A percentile compares a stretch with the other conserved stretches of the same genome.
These are phyloP conservation scores for Oxytorus armatus DNA, from an alignment of 2,888 invertebrate species.

Conservation along the genomic window DNA sequence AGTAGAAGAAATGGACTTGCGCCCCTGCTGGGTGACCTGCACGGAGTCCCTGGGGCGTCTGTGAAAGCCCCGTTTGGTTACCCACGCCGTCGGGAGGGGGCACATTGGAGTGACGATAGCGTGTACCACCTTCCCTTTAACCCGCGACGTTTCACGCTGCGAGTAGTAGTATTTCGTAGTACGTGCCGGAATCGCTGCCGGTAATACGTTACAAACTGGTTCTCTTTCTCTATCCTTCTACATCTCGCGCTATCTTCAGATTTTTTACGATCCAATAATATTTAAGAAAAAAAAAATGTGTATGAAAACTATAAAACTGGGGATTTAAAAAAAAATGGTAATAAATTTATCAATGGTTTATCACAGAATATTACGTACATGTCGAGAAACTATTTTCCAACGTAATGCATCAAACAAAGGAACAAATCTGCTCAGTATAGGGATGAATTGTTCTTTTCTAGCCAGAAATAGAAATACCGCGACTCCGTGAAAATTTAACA, in stretches of 20 bases:
- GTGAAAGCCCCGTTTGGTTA: conserved; percentile 56
- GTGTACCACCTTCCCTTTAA: conserved; percentile 64
- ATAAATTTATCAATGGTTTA: conserved; percentile 3
- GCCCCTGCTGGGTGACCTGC: conserved; percentile 71
- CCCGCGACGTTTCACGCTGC: conserved; percentile 72
- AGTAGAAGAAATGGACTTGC: conserved; percentile 75
- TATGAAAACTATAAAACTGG: neutral
- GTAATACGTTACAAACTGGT: conserved; percentile 39
- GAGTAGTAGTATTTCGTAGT: conserved; percentile 77
- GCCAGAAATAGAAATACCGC: neutral
- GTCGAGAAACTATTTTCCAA: conserved; percentile 7
- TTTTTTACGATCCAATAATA: conserved; percentile 16
- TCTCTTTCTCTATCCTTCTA: no score
- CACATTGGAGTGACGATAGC: conserved; percentile 56
- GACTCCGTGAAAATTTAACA: conserved; percentile 36
- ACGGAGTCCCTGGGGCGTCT: conserved; percentile 63
- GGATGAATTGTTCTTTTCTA: neutral
- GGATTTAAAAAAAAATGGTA: neutral
- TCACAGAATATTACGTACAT: neutral
- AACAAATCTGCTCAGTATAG: neutral
- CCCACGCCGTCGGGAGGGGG: conserved; percentile 43
- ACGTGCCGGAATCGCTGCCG: conserved; percentile 70
- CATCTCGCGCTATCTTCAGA: conserved; percentile 7
- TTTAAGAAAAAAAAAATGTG: neutral
- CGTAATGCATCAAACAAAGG: neutral